Conservation (phyloP, 1,140 invertebrate genomes). For the Papilio xuthus region DNA sequence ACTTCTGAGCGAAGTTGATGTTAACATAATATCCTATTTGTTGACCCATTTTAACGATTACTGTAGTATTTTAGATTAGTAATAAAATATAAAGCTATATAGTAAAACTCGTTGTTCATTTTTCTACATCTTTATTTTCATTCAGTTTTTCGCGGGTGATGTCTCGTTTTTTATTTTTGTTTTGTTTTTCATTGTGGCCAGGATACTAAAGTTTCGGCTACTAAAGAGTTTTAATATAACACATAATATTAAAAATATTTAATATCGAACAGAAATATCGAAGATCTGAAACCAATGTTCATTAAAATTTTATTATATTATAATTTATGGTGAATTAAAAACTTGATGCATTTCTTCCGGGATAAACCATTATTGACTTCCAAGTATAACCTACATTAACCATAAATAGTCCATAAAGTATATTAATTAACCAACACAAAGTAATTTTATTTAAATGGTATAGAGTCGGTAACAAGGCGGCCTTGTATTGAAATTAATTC, state of each 20-base stretch:
- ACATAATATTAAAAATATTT: no score
- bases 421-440: conserved; percentile 10
- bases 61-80: no score
- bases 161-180: background rate
- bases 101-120: background rate
- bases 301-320: no score
- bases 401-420: background rate
- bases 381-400: background rate
- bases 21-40: background rate
- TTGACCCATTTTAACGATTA: background rate
- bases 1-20: background rate
- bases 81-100: no score
- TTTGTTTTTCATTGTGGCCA: background rate
- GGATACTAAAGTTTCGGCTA: background rate
- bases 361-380: background rate
- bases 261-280: no score
- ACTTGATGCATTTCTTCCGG: background rate
- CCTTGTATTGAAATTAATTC: conserved; percentile 29
- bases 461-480: conserved; percentile 28
- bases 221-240: background rate
- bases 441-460: conserved; percentile 24
- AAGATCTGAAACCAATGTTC: no score
- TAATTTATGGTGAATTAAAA: no score
- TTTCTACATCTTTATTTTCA: background rate
- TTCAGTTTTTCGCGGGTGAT: background rate